These are phyloP conservation scores for Rynchops niger DNA, from an alignment of 2,113 vertebrate genomes.

Conservation along the genomic window DNA sequence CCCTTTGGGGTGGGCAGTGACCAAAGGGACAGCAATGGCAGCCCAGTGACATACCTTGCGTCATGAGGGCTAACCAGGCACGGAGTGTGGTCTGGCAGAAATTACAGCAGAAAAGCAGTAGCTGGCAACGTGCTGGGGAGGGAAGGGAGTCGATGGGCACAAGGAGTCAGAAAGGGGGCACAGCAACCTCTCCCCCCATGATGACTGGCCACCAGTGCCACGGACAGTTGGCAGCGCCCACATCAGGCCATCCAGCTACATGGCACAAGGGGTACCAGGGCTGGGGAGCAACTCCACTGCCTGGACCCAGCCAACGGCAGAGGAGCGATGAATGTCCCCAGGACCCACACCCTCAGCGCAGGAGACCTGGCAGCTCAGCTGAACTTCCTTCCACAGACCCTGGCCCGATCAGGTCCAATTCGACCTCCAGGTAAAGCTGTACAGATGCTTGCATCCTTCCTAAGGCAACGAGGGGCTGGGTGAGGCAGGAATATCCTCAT, in stretches of 20 bases:
- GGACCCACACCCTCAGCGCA: rapidly evolving
- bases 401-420: not conserved
- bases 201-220: not conserved
- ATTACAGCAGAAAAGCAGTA: not conserved
- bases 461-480: not conserved
- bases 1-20: not conserved
- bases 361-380: not conserved
- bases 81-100: not conserved
- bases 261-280: not conserved
- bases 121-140: not conserved
- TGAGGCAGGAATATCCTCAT: slow-evolving; percentile 18
- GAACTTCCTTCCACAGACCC: not conserved
- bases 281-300: not conserved
- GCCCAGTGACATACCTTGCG: not conserved
- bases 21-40: not conserved
- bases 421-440: not conserved
- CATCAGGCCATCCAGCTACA: rapidly evolving
- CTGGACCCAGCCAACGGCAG: not conserved
- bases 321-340: not conserved
- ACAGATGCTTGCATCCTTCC: not conserved
- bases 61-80: not conserved
- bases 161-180: not conserved
- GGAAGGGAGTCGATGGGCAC: not conserved
- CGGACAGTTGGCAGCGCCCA: not conserved
- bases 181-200: not conserved